Percentiles rank a stretch among this genome's conserved stretches.
These are phyloP conservation scores for Corythucha ciliata DNA, from an alignment of 2,888 invertebrate genomes.

Conservation along the genomic window DNA sequence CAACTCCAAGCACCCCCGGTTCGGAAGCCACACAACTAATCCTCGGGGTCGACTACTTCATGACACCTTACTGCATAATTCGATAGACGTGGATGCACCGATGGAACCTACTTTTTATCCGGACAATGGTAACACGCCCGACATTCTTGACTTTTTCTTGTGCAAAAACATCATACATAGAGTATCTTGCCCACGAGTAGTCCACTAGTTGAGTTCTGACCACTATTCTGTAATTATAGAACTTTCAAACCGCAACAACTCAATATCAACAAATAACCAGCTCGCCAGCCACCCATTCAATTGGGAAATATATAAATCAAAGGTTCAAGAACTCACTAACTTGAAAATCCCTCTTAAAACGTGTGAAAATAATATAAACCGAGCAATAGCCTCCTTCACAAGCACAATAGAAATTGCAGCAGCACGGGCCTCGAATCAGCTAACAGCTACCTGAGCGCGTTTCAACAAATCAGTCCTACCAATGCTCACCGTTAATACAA, in stretches of 20 bases:
- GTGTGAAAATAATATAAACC: neutral
- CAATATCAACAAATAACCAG: neutral
- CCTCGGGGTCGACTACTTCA: neutral
- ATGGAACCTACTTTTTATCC: constrained; percentile 3
- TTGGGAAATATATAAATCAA: neutral
- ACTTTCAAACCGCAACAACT: neutral
- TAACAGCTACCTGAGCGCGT: neutral
- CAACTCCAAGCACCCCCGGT: too few relatives aligned
- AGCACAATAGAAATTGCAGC: neutral
- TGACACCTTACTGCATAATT: neutral
- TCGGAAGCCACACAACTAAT: too few relatives aligned
- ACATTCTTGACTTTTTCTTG: constrained; percentile 7
- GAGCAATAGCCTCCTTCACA: neutral
- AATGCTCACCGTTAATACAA: neutral
- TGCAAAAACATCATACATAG: neutral
- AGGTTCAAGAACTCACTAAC: neutral
- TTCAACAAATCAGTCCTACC: neutral
- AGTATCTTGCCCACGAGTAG: neutral
- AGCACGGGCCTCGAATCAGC: neutral
- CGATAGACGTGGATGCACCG: neutral
- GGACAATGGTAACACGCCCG: constrained; percentile 4
- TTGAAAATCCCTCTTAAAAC: constrained; percentile 1
- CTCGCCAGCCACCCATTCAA: neutral
- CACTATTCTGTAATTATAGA: constrained; percentile 10
- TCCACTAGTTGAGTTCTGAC: constrained; percentile 11